Evolutionary conservation across 1,140 invertebrate species (phyloP).

Genomic region (Drosophila sp.): DNA sequence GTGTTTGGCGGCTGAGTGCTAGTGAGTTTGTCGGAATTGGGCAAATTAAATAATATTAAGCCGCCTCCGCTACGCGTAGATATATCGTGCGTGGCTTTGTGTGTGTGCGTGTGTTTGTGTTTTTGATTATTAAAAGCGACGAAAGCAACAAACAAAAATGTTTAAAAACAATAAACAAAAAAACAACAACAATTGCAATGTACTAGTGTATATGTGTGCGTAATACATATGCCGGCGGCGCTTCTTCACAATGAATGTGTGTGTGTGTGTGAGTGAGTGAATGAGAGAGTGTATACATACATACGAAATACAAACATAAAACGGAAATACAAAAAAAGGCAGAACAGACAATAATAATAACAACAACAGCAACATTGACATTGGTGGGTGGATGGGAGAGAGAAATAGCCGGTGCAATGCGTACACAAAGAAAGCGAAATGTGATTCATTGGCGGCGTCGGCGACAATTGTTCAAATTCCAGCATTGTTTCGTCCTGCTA

Average conservation of each 20-base stretch:
- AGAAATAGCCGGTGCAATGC: conserved; percentile 67
- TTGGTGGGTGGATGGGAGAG: conserved; percentile 15
- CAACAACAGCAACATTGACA: conserved; percentile 67
- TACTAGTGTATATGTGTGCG: conserved; percentile 37
- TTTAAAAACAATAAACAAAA: conserved; percentile 36
- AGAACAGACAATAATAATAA: conserved; percentile 59
- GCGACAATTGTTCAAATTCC: conserved; percentile 61
- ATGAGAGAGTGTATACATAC: conserved; percentile 32
- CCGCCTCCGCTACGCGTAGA: conserved; percentile 34
- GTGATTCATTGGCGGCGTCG: conserved; percentile 64
- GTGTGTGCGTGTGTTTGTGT: conserved; percentile 28
- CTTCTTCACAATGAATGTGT: conserved; percentile 21
- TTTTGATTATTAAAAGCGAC: conserved; percentile 19
- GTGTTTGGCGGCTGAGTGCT: conserved; percentile 67
- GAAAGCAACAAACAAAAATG: conserved; percentile 64
- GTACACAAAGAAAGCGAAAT: conserved; percentile 64
- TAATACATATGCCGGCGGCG: conserved; percentile 50
- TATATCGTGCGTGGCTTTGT: conserved; percentile 23
- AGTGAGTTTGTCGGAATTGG: conserved; percentile 24
- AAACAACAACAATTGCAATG: conserved; percentile 50
- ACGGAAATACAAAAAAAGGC: conserved; percentile 72
- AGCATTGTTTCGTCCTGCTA: conserved; percentile 69
- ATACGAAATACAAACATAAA: conserved; percentile 69
- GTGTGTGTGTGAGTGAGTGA: conserved; percentile 36
- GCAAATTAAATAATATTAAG: conserved; percentile 36